Conservation (phyloP, 2,888 invertebrate genomes). For the Epicampocera succincta region DNA sequence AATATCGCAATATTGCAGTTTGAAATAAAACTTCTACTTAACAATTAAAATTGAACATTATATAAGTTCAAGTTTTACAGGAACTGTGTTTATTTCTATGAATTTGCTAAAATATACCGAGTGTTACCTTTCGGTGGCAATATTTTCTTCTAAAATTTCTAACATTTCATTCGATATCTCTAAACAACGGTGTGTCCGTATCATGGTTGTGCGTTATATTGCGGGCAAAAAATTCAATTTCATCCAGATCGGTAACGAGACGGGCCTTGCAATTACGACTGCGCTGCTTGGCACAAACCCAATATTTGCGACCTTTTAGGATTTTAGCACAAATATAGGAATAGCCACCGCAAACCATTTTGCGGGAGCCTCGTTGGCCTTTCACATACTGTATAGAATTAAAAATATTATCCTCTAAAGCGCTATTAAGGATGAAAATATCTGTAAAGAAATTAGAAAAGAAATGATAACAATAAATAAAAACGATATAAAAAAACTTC, state of each 20-base stretch:
- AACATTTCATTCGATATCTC: neutral
- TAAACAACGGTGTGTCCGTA: slow-evolving; percentile 8
- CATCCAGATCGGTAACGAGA: slow-evolving; percentile 75
- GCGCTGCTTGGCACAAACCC: slow-evolving; percentile 78
- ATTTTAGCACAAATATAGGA: slow-evolving; percentile 77
- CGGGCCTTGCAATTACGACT: slow-evolving; percentile 78
- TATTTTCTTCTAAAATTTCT: neutral
- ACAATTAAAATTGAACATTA: too few species aligned
- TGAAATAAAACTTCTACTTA: too few species aligned
- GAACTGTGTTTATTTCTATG: too few species aligned
- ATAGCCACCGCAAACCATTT: slow-evolving; percentile 75
- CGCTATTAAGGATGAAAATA: slow-evolving; percentile 29
- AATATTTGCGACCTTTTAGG: slow-evolving; percentile 77
- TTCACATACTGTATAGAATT: slow-evolving; percentile 73
- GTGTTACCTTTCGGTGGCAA: neutral
- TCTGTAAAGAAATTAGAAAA: slow-evolving; percentile 50
- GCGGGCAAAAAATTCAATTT: slow-evolving; percentile 74
- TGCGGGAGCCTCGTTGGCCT: slow-evolving; percentile 77
- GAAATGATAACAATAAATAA: slow-evolving; percentile 34
- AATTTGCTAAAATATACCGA: too few species aligned
- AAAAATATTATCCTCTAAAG: slow-evolving; percentile 48
- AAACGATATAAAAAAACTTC: neutral
- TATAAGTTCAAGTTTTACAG: too few species aligned
- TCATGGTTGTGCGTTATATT: slow-evolving; percentile 76
- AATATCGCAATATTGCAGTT: too few species aligned